Base-by-base conservation (phyloP, 2,113 vertebrate genomes). In the Neofelis nebulosa region DNA sequence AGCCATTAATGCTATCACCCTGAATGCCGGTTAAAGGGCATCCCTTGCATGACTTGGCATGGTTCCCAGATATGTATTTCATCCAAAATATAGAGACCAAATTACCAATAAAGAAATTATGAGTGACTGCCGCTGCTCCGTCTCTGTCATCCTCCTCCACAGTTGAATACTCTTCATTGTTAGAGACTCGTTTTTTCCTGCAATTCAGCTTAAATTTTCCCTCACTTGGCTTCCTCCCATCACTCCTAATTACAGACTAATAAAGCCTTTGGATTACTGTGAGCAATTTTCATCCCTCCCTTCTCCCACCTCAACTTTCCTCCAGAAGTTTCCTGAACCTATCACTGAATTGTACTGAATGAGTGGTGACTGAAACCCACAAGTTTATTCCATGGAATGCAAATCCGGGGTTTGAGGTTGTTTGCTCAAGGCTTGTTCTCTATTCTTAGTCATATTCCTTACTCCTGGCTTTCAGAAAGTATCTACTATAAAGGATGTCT, bases 41-140 rank as follows among this genome's bases (percentile, higher is more conserved):
- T 85, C 92, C 71, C 61, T 97, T 97, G 97, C 98, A 97, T 98
- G 92, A 85, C 95, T 98, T 98, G 98, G 97, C 97, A 93, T 96
- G 52, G n/a, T 96, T 98, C 97, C 97, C 98, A 98, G 97, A 97
- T 97, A 97, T 91, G 95, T 98, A 98, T 97, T 98, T 98, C 98
- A 98, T 98, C 92, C 93, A 98, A 98, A 98, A 98, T 98, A 98
- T 97, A 98, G 98, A 98, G 98, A 98, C 95, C 96, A 98, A 98
- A 97, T 98, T 98, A 96, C 98, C 98, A 98, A 96, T 97, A 97
- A 98, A 98, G 98, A 98, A 98, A 98, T 98, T 98, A 98, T 97
- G 98, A 98, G 96, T 98, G 98, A 98, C 98, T 98, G 94, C 82
- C 8, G 9, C 97, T 98, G 94, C 91, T 98, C 98, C 94, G 96